phyloP scores from a whole-genome alignment of 1,140 invertebrate genomes.

The Propsilocerus akamusi region DNA sequence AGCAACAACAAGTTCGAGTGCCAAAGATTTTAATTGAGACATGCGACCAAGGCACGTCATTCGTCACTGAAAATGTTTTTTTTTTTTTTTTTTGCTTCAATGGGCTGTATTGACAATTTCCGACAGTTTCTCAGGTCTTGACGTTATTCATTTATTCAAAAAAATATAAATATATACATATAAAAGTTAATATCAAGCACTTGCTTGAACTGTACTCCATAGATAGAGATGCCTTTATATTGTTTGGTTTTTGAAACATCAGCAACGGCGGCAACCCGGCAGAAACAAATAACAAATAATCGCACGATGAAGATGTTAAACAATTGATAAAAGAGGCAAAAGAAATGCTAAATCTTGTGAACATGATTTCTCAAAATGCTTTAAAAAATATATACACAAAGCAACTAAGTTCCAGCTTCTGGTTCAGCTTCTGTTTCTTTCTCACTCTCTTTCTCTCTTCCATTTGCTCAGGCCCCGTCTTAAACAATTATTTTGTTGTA shows the following conservation, averaged over 20 bases:
- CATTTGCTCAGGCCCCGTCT: background rate
- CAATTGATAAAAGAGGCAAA: background rate
- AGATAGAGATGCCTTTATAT: constrained; percentile 1
- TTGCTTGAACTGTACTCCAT: too few relatives aligned
- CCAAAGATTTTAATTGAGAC: too few relatives aligned
- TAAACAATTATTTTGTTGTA: background rate
- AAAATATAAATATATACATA: background rate
- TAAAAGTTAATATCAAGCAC: background rate
- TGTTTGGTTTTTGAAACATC: constrained; percentile 6
- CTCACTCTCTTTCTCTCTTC: background rate
- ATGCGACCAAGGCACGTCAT: background rate
- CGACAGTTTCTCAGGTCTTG: background rate
- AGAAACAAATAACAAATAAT: background rate
- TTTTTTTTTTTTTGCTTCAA: background rate
- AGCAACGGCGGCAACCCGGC: background rate
- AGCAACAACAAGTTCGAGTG: too few relatives aligned
- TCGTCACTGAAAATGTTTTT: background rate
- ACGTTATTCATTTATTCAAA: too few relatives aligned
- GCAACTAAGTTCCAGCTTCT: too few relatives aligned
- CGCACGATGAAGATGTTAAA: background rate
- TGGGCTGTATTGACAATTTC: background rate
- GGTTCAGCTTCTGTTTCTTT: background rate
- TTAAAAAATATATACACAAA: too few relatives aligned
- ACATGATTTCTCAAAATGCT: background rate
- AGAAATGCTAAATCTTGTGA: background rate